Conservation (phyloP, 2,888 invertebrate species). For the Meloe dianella region DNA sequence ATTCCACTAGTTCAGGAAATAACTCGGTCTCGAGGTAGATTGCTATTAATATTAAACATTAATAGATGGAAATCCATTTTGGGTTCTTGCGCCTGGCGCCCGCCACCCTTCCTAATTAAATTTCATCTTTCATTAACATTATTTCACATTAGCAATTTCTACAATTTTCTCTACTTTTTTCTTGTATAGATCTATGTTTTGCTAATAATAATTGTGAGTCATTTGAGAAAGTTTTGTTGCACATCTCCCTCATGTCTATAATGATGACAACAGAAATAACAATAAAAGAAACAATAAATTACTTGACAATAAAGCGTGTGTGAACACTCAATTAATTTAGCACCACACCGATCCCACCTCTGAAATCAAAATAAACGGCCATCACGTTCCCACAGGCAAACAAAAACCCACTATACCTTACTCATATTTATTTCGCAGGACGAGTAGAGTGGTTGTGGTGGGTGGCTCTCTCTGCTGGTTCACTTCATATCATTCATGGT, state of each 20-base stretch:
- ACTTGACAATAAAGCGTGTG: constrained; percentile 21
- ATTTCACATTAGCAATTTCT: background rate
- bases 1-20: constrained; percentile 52
- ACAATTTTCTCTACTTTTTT: background rate
- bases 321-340: constrained; percentile 47
- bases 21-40: constrained; percentile 57
- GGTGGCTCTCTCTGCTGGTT: constrained; percentile 36
- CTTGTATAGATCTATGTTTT: background rate
- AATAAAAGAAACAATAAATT: constrained; percentile 23
- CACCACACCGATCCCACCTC: constrained; percentile 45
- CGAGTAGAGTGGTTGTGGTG: constrained; percentile 34
- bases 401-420: constrained; percentile 24
- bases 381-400: constrained; percentile 51
- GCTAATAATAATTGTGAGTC: background rate
- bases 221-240: background rate
- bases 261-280: background rate
- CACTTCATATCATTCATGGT: constrained; percentile 46
- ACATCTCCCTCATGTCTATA: background rate
- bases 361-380: constrained; percentile 48
- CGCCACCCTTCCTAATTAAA: background rate
- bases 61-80: constrained; percentile 52
- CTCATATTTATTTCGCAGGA: constrained; percentile 17
- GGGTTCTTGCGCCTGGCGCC: constrained; percentile 31
- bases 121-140: background rate
- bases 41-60: constrained; percentile 56